A percentile compares a stretch with the other conserved stretches of the same genome.
phyloP scores from a whole-genome alignment of 2,113 vertebrate genomes.

The Megatriorchis doriae region DNA sequence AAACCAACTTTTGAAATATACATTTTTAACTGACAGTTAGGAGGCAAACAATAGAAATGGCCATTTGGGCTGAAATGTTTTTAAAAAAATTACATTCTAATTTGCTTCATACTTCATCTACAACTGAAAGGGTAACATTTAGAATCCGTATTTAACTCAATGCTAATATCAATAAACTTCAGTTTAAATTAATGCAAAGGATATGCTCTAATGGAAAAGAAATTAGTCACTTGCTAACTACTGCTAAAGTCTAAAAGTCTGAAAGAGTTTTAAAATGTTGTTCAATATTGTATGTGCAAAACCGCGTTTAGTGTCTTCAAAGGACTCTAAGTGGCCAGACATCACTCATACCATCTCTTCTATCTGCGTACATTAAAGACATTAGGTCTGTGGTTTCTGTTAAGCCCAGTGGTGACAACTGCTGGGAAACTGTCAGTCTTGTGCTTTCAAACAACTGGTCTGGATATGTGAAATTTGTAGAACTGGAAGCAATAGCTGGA shows the following conservation, averaged over 20 bases:
- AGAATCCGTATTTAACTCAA: neutral
- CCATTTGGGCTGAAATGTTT: neutral
- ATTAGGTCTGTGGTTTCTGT: neutral
- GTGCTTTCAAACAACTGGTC: conserved; percentile 54
- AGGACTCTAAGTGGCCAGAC: neutral
- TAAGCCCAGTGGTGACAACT: neutral
- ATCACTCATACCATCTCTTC: neutral
- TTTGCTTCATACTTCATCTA: neutral
- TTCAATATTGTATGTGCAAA: conserved; percentile 68
- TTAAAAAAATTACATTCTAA: neutral
- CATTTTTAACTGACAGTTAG: neutral
- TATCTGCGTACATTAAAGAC: neutral
- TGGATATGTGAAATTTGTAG: conserved; percentile 90
- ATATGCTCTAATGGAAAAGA: conserved; percentile 18
- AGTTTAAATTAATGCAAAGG: conserved; percentile 66
- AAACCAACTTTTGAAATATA: neutral
- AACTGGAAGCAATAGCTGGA: conserved; percentile 91
- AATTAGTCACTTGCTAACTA: neutral
- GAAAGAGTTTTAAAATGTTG: neutral
- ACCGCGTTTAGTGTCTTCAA: conserved; percentile 31
- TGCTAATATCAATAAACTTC: neutral
- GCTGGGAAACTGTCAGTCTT: neutral
- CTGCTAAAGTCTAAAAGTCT: neutral
- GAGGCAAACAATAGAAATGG: neutral
- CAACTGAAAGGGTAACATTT: neutral